Evolutionary conservation across 2,113 vertebrate genomes (phyloP).

Genomic region (Tragulus kanchil): DNA sequence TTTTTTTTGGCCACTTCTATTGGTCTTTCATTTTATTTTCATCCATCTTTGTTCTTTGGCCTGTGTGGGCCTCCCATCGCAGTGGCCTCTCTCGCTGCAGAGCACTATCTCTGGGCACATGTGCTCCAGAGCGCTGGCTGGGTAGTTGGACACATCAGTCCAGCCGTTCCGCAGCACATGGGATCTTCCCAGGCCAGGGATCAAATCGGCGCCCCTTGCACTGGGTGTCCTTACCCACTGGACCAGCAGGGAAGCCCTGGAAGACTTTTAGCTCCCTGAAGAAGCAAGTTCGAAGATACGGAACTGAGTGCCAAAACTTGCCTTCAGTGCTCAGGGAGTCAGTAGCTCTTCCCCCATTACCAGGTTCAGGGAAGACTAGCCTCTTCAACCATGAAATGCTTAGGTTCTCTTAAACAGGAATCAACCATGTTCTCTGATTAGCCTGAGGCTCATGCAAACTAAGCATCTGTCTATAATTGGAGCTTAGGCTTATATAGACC

Average conservation of each 20-base stretch:
- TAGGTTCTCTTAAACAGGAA: constrained; percentile 21
- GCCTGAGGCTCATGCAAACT: constrained; percentile 60
- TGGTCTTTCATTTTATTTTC: too few relatives aligned
- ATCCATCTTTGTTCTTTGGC: too few relatives aligned
- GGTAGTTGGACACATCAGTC: too few relatives aligned
- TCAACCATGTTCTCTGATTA: constrained; percentile 28
- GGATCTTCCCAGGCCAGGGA: too few relatives aligned
- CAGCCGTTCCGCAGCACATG: too few relatives aligned
- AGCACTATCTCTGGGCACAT: too few relatives aligned
- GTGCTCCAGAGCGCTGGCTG: too few relatives aligned
- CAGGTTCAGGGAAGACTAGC: neutral
- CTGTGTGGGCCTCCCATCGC: too few relatives aligned
- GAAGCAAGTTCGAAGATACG: constrained; percentile 19
- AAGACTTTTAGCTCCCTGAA: constrained; percentile 27
- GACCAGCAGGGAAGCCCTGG: neutral
- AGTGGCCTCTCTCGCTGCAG: too few relatives aligned
- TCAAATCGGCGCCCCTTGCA: too few relatives aligned
- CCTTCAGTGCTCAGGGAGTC: neutral
- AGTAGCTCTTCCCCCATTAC: neutral
- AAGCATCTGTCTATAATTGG: constrained; percentile 55
- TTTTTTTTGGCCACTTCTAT: too few relatives aligned
- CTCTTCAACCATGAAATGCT: constrained; percentile 37
- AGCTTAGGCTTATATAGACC: constrained; percentile 54
- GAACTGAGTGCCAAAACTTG: constrained; percentile 12
- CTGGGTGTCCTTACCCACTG: too few relatives aligned